Evolutionary conservation across 2,113 vertebrate genomes (phyloP).

Genomic region (Myotis yumanensis): DNA sequence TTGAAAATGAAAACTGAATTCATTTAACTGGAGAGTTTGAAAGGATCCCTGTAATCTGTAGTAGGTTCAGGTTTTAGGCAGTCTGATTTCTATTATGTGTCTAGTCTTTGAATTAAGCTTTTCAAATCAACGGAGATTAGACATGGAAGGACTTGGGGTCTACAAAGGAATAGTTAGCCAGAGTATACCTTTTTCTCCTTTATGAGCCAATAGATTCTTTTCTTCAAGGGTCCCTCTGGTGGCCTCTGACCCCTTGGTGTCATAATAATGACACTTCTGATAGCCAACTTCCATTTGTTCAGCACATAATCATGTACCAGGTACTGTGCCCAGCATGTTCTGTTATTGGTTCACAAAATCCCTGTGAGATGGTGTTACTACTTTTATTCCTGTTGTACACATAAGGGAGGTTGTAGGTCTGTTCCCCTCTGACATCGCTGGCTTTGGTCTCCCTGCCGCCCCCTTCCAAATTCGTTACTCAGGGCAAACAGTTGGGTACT

Average conservation of each 20-base stretch:
- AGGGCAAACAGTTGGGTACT: not conserved
- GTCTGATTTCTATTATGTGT: not conserved
- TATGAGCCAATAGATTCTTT: slow-evolving; percentile 8
- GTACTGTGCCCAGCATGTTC: not conserved
- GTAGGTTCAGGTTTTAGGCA: not conserved
- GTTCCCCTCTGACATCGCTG: not conserved
- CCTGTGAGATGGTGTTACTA: not conserved
- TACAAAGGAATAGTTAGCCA: slow-evolving; percentile 4
- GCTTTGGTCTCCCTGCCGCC: not conserved
- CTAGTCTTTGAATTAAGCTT: slow-evolving; percentile 24
- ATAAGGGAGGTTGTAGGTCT: not conserved
- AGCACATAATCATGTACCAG: not conserved
- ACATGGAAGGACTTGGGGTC: not conserved
- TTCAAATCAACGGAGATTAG: not conserved
- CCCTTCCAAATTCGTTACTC: not conserved
- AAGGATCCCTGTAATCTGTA: not conserved
- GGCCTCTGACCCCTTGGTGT: not conserved
- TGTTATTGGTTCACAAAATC: not conserved
- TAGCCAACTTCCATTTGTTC: not conserved
- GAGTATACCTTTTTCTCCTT: not conserved
- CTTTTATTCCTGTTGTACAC: not conserved
- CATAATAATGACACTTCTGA: not conserved
- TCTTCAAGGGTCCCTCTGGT: not conserved
- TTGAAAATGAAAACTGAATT: slow-evolving; percentile 32
- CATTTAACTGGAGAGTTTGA: not conserved